Evolutionary conservation across 2,797 vertebrate species (phyloP).

Genomic region (Catamblyrhynchus diadema): DNA sequence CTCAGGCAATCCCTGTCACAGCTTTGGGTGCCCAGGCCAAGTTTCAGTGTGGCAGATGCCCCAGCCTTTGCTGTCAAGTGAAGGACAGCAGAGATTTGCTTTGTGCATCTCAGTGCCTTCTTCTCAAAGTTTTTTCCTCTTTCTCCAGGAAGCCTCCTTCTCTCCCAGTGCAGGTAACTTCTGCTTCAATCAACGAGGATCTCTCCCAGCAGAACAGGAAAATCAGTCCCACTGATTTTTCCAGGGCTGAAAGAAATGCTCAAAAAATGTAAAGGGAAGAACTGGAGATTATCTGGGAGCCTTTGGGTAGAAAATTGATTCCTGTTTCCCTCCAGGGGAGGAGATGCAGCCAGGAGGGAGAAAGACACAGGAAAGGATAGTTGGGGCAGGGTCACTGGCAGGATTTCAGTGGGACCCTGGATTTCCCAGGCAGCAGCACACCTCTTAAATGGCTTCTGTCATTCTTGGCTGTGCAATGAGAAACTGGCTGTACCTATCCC

Average conservation of each 20-base stretch:
- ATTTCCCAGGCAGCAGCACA: neutral
- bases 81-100: neutral
- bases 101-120: neutral
- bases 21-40: neutral
- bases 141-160: neutral
- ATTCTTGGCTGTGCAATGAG: neutral
- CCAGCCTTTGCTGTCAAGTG: neutral
- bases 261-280: neutral
- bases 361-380: neutral
- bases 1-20: neutral
- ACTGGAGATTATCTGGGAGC: neutral
- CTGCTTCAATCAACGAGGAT: neutral
- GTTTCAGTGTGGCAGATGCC: neutral
- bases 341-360: neutral
- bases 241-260: neutral
- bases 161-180: slow-evolving; percentile 5
- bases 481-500: neutral
- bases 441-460: neutral
- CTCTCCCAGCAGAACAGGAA: slow-evolving; percentile 25
- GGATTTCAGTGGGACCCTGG: neutral
- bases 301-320: neutral
- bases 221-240: neutral
- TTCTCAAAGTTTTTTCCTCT: neutral
- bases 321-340: neutral
- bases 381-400: rapidly evolving